phyloP scores from a whole-genome alignment of 2,888 invertebrate genomes.

The Leptopilina drosophilae region DNA sequence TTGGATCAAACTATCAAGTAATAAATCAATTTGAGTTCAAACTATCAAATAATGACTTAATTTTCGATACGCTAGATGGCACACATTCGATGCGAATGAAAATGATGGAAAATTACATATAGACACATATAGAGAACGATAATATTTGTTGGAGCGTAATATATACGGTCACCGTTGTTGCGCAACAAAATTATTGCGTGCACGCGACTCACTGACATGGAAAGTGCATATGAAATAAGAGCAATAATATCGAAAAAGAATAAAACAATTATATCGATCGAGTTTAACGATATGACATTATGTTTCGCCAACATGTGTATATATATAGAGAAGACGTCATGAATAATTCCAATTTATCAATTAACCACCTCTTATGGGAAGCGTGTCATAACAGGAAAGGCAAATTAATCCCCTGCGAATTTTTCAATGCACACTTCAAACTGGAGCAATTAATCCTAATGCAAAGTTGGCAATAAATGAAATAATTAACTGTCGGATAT shows the following conservation, averaged over 20 bases:
- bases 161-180: conserved; percentile 21
- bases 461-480: background rate
- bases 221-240: background rate
- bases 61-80: background rate
- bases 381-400: conserved; percentile 2
- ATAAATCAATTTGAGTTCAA: background rate
- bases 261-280: background rate
- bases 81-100: background rate
- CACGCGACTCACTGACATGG: conserved; percentile 15
- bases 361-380: background rate
- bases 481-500: background rate
- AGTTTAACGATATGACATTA: conserved; percentile 14
- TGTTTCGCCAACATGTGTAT: background rate
- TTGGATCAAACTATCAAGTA: too few relatives aligned
- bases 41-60: background rate
- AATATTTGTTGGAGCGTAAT: conserved; percentile 11
- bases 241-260: background rate
- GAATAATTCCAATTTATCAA: conserved; percentile 13
- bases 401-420: background rate
- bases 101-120: conserved; percentile 6
- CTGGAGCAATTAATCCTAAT: background rate
- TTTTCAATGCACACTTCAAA: conserved; percentile 5
- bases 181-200: conserved; percentile 30
- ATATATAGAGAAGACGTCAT: background rate
- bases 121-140: background rate